Conservation (phyloP, 2,113 vertebrate genomes). For the Paralichthys olivaceus region DNA sequence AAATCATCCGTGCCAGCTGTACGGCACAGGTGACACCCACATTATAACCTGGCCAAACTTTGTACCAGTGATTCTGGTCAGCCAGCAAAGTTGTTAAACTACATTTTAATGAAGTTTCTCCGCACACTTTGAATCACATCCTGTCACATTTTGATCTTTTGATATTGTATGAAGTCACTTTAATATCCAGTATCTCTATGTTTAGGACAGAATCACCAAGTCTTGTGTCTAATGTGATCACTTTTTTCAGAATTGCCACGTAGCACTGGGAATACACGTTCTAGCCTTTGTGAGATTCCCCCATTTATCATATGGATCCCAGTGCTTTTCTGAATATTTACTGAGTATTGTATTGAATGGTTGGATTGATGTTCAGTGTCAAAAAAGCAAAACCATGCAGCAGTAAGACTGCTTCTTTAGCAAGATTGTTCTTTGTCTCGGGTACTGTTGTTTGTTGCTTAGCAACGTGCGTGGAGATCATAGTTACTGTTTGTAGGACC, state of each 20-base stretch:
- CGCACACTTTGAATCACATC: slow-evolving; percentile 31
- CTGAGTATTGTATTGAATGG: slow-evolving; percentile 76
- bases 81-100: slow-evolving; percentile 2
- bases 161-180: slow-evolving; percentile 60
- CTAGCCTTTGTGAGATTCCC: slow-evolving; percentile 50
- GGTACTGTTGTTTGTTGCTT: slow-evolving; percentile 74
- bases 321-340: slow-evolving; percentile 74
- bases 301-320: slow-evolving; percentile 30
- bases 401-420: slow-evolving; percentile 64
- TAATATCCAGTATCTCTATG: slow-evolving; percentile 56
- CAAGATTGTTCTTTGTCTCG: slow-evolving; percentile 61
- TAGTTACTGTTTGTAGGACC: slow-evolving; percentile 69
- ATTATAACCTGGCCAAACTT: slow-evolving; percentile 32
- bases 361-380: slow-evolving; percentile 76
- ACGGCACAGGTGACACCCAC: slow-evolving; percentile 16
- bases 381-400: slow-evolving; percentile 56
- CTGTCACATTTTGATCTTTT: slow-evolving; percentile 38
- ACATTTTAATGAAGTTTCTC: slow-evolving; percentile 29
- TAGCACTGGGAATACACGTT: slow-evolving; percentile 57
- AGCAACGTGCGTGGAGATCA: slow-evolving; percentile 69
- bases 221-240: slow-evolving; percentile 57
- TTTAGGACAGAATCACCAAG: slow-evolving; percentile 52
- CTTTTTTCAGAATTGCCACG: slow-evolving; percentile 60
- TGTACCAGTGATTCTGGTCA: slow-evolving; percentile 21
- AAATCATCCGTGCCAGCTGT: slow-evolving; percentile 39